Base-by-base conservation (phyloP, 1,140 invertebrate genomes). In the Pseudomyrmex flavicornis region DNA sequence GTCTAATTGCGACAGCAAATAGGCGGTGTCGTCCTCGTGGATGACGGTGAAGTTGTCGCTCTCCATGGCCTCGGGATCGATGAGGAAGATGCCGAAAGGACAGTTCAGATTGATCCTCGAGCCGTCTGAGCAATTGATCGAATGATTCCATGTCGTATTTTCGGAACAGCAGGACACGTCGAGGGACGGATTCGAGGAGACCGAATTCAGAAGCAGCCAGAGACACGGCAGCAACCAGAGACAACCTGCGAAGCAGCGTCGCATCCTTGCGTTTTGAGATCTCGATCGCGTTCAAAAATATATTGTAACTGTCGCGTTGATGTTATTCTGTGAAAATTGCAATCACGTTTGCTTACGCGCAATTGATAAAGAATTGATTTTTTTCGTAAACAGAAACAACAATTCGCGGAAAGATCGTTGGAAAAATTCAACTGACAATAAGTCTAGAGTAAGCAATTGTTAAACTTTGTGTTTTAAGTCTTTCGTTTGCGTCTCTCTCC, bases 81-180 rank as follows among this genome's bases (percentile, higher is more conserved):
- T 17, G 10, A 84, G 17, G 50, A 68, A 92, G 46, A 85, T 75
- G 4, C 76, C 73, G 1, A 8, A 3, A 0, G 82, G 0, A 44
- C 93, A 93, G 2, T 75, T 5, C 0, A 93, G 35, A 1, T 35
- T 61, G 3, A 92, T 68, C 4, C 12, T 26, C 7, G 26, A 77
- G 10, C 89, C 91, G 35, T 92, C 87, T 0, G 87, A 86, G 59
- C 93, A 93, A 15, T 89, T 90, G 17, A 3, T 13, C 35, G 62
- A 46, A 0, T 26, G 2, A 1, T n/a, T 5, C 87, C 66, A 89
- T 9, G 15, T 2, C 1, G 54, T 4, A 2, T 26, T 84, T 1
- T 80, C 62, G 0, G 87, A 58, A 7, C 90, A 91, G 22, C 91
- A 93, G 2, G 72, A 17, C 4, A 68, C 20, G n/a, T 88, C 1